These are phyloP conservation scores for Acyrthosiphon pisum DNA, from an alignment of 1,140 invertebrate species.

Conservation along the genomic window DNA sequence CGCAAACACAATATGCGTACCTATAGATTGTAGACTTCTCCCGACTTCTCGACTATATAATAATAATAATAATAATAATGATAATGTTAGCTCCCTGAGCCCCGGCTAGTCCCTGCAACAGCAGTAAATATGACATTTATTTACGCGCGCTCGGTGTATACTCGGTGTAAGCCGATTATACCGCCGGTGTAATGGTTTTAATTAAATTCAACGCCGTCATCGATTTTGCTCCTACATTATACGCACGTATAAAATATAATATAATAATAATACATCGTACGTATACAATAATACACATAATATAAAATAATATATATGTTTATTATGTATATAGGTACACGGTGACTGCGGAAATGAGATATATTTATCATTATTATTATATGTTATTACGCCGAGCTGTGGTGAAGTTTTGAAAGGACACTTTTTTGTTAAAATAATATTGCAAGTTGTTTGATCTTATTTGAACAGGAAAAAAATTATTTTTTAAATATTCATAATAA, in stretches of 20 bases:
- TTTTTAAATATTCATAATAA: neutral
- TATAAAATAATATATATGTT: neutral
- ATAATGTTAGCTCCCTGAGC: neutral
- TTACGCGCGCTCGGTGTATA: neutral
- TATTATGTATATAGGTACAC: neutral
- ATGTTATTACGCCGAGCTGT: neutral
- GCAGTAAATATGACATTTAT: neutral
- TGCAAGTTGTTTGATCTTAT: neutral
- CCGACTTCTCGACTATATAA: neutral
- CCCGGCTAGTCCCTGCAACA: neutral
- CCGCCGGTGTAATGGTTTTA: slow-evolving; percentile 18
- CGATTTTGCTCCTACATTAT: neutral
- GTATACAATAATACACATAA: neutral
- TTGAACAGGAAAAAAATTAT: neutral
- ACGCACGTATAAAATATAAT: neutral
- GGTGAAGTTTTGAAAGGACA: neutral
- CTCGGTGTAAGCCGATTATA: slow-evolving; percentile 16
- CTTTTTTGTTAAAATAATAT: neutral
- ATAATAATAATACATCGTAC: neutral
- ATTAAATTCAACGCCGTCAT: slow-evolving; percentile 25
- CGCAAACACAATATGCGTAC: neutral
- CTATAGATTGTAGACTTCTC: neutral
- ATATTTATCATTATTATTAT: neutral
- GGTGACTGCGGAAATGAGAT: neutral
- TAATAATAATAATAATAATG: neutral